Conservation (phyloP, 2,888 invertebrate genomes). For the Ptilodon capucinus region DNA sequence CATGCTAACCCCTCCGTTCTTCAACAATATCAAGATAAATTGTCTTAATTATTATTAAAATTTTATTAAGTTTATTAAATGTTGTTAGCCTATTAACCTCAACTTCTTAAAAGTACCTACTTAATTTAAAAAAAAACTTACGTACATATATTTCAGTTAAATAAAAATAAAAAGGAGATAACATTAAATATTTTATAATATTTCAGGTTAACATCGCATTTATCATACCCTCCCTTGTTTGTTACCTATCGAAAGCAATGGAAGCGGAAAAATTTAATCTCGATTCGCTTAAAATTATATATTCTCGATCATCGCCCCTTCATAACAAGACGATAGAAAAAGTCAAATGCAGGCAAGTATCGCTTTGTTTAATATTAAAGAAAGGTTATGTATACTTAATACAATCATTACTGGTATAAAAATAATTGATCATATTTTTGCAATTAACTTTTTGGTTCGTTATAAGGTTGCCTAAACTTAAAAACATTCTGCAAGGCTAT, state of each 20-base stretch:
- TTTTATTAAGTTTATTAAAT: no score
- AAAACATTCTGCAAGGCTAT: slow-evolving; percentile 59
- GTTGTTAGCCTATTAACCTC: no score
- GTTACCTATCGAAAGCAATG: slow-evolving; percentile 46
- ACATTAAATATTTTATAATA: slow-evolving; percentile 7
- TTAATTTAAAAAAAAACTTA: no score
- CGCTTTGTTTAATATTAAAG: not conserved
- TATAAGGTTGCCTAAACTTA: slow-evolving; percentile 54
- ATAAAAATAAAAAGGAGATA: not conserved
- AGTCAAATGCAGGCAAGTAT: slow-evolving; percentile 53
- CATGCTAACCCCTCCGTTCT: no score
- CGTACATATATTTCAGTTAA: no score
- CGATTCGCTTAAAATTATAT: slow-evolving; percentile 57
- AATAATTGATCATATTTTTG: no score
- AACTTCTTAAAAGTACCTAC: no score
- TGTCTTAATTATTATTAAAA: no score
- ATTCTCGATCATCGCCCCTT: slow-evolving; percentile 59
- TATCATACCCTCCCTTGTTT: slow-evolving; percentile 50
- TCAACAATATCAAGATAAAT: no score
- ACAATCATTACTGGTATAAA: not conserved
- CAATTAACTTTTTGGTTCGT: no score
- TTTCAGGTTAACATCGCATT: slow-evolving; percentile 59
- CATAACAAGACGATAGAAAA: slow-evolving; percentile 57
- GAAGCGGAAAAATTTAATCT: slow-evolving; percentile 44
- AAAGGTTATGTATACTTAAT: not conserved